Percentiles rank a stretch among this genome's conserved stretches.
Evolutionary conservation across 2,888 invertebrate species (phyloP).

Genomic region (Oxyscelio sp.): DNA sequence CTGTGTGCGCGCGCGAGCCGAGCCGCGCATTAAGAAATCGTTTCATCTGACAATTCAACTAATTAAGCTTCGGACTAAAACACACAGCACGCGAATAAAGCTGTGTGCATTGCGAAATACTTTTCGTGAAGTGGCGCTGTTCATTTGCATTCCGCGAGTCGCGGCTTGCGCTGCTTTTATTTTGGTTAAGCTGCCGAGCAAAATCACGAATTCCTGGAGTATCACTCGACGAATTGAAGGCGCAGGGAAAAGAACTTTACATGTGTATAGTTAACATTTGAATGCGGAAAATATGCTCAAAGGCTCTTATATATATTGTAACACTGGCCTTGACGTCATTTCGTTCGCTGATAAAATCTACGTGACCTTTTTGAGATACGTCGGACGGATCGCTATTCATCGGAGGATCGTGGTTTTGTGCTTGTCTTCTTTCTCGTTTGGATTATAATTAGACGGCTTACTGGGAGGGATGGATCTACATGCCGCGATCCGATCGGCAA

Average conservation of each 20-base stretch:
- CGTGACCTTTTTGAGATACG: slow-evolving; percentile 77
- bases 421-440: slow-evolving; percentile 33
- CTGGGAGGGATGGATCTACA: slow-evolving; percentile 15
- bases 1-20: slow-evolving; percentile 9
- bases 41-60: slow-evolving; percentile 63
- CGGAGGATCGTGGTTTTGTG: slow-evolving; percentile 23
- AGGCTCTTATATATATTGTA: slow-evolving; percentile 49
- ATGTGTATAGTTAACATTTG: slow-evolving; percentile 66
- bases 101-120: slow-evolving; percentile 41
- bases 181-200: too few species aligned
- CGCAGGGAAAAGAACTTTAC: too few species aligned
- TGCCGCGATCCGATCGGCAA: slow-evolving; percentile 38
- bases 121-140: slow-evolving; percentile 26
- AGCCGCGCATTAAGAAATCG: slow-evolving; percentile 62
- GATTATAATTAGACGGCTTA: slow-evolving; percentile 49
- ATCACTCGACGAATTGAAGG: too few species aligned
- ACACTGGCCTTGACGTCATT: slow-evolving; percentile 68
- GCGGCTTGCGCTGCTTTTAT: too few species aligned
- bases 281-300: slow-evolving; percentile 60
- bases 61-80: slow-evolving; percentile 52
- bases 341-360: slow-evolving; percentile 79
- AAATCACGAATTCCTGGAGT: too few species aligned
- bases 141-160: slow-evolving; percentile 20
- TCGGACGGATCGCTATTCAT: slow-evolving; percentile 29
- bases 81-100: slow-evolving; percentile 45